Conservation (phyloP, 2,113 vertebrate genomes). For the Pontoporia blainvillei region DNA sequence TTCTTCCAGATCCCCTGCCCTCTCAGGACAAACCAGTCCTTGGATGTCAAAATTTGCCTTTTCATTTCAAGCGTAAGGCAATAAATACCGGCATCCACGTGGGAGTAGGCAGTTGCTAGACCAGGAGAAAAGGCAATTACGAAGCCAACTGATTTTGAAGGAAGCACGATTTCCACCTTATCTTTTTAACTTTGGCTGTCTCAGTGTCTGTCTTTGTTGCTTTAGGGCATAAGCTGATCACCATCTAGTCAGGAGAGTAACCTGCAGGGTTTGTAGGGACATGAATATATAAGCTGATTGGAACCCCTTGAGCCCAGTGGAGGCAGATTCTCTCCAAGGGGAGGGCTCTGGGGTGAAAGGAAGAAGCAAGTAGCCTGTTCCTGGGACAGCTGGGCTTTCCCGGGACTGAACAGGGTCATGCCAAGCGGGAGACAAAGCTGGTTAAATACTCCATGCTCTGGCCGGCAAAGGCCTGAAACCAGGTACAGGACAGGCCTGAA, state of each 20-base stretch:
- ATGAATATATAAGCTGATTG: conserved; percentile 8
- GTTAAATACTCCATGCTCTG: background rate
- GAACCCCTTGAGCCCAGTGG: conserved; percentile 19
- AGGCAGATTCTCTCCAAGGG: background rate
- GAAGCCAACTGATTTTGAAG: background rate
- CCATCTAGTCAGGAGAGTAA: conserved; percentile 1
- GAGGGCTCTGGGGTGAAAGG: background rate
- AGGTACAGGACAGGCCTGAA: background rate
- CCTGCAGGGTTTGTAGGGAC: conserved; percentile 22
- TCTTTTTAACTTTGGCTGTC: background rate
- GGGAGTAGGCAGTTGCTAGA: background rate
- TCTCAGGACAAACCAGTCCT: conserved; percentile 20
- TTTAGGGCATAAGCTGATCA: conserved; percentile 55
- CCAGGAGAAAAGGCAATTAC: background rate
- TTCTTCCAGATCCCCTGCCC: conserved; percentile 59
- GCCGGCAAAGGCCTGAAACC: background rate
- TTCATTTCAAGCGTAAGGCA: conserved; percentile 74
- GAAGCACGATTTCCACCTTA: conserved; percentile 50
- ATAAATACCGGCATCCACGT: conserved; percentile 69
- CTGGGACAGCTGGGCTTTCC: rapidly evolving
- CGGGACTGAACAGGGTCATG: background rate
- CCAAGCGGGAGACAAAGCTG: background rate
- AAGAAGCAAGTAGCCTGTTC: background rate
- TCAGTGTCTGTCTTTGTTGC: background rate
- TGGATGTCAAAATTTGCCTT: conserved; percentile 47